These are phyloP conservation scores for Pagetopsis macropterus DNA, from an alignment of 2,797 vertebrate genomes.

Conservation along the genomic window DNA sequence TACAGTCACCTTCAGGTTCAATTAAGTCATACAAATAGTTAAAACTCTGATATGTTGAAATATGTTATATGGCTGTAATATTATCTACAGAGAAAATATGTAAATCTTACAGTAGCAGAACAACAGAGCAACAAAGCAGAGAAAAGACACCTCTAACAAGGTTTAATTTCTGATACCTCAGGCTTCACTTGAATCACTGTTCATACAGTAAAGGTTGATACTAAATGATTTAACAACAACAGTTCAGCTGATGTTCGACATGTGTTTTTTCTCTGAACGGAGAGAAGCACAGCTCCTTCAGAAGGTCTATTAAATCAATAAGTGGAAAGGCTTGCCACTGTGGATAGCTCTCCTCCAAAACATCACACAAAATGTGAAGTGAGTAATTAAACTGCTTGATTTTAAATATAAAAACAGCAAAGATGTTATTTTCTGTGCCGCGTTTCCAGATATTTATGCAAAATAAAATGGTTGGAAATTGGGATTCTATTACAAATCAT, in stretches of 20 bases:
- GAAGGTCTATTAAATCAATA: slow-evolving; percentile 72
- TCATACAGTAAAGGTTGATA: slow-evolving; percentile 59
- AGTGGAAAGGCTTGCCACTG: slow-evolving; percentile 56
- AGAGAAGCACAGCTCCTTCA: slow-evolving; percentile 60
- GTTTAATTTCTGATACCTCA: slow-evolving; percentile 40
- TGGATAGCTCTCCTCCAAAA: slow-evolving; percentile 62
- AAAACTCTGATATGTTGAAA: neutral
- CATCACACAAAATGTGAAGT: slow-evolving; percentile 32
- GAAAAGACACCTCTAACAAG: slow-evolving; percentile 27
- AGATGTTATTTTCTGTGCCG: slow-evolving; percentile 2
- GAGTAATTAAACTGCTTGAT: slow-evolving; percentile 42
- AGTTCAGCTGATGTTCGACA: slow-evolving; percentile 72
- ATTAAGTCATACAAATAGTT: slow-evolving; percentile 1
- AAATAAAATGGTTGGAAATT: slow-evolving; percentile 54
- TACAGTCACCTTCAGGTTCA: neutral
- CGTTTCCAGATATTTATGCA: slow-evolving; percentile 28
- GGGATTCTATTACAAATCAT: slow-evolving; percentile 68
- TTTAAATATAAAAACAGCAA: slow-evolving; percentile 30
- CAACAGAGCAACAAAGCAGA: slow-evolving; percentile 19
- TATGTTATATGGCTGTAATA: neutral
- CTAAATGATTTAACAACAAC: slow-evolving; percentile 78
- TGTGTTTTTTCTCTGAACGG: slow-evolving; percentile 71
- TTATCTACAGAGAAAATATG: neutral
- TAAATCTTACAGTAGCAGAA: slow-evolving; percentile 4
- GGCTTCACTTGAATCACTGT: slow-evolving; percentile 61